Evolutionary conservation across 1,140 invertebrate genomes (phyloP).

Genomic region (Bicyclus anynana): DNA sequence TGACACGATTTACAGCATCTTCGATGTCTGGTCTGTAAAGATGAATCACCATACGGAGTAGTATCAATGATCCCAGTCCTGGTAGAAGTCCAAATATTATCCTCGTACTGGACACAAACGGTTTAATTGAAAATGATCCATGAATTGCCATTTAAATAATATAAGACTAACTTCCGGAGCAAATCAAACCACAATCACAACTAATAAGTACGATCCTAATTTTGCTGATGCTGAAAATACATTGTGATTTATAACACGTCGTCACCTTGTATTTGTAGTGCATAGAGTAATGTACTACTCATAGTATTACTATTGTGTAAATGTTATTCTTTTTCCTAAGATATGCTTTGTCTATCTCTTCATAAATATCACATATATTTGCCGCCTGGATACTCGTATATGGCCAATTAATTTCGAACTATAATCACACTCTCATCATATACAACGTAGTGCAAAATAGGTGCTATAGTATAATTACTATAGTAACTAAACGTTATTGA

Average conservation of each 20-base stretch:
- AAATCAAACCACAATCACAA: not conserved
- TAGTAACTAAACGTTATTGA: too few relatives aligned
- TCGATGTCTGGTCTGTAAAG: constrained; percentile 82
- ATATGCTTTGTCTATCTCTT: too few relatives aligned
- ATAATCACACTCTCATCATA: too few relatives aligned
- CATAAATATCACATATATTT: too few relatives aligned
- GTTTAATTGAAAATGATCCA: constrained; percentile 35
- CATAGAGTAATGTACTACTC: not conserved
- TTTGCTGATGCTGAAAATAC: not conserved
- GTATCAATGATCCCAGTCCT: constrained; percentile 79
- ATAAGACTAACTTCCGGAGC: not conserved
- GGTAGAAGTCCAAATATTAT: constrained; percentile 81
- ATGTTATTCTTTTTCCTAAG: too few relatives aligned
- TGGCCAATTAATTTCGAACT: too few relatives aligned
- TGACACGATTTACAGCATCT: constrained; percentile 78
- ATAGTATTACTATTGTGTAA: not conserved
- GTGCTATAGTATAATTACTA: too few relatives aligned
- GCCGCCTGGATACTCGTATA: too few relatives aligned
- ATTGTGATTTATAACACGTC: not conserved
- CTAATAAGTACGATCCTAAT: not conserved
- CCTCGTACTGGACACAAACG: constrained; percentile 73
- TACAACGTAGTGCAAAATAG: too few relatives aligned
- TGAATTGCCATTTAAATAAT: constrained; percentile 41
- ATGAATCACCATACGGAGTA: constrained; percentile 79
- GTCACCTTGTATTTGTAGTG: not conserved